Evolutionary conservation across 2,797 vertebrate species (phyloP), one percentile per base, ranked within the genome.

Genomic region (Podarcis siculus): DNA sequence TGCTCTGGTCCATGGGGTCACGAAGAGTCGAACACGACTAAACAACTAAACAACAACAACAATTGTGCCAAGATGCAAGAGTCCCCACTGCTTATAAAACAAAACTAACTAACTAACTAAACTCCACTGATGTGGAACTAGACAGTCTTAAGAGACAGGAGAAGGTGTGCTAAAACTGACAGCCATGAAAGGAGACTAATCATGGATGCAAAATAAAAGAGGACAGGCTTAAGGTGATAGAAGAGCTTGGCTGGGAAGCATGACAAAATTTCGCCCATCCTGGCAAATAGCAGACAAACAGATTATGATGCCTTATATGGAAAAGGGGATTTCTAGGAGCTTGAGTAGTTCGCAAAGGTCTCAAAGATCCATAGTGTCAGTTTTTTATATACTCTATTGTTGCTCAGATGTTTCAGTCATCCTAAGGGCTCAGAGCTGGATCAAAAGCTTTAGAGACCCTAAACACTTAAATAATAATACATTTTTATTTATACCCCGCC

Each of bases 121-220:
- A 25, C 81, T 58, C 32, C 25, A 49, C 66, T 82, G 61, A 87
- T 69, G 39, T 67, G 45, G 75, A 88, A 88, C 64, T 58, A 73
- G 64, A 78, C 35, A 37, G 73, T 78, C 42, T 78, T 77, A 69
- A 78, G 66, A 71, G 64, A 83, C 73, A 71, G 64, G n/a, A 67
- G 45, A 64, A 78, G 64, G 2, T 21, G 39, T 37, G 42, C 73
- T 83, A 37, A 78, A 87, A 37, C 19, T 83, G 61, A 81, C 67
- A 83, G 25, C 25, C 42, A 39, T 69, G 80, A 55, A 83, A 83
- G 72, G 64, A 55, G n/a, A 83, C 35, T 64, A 78, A 42, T 78
- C 73, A 88, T 71, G 77, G 73, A 78, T 83, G 37, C 25, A 37
- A 71, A 71, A 78, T 77, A 75, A 78, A 88, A 87, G 35, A 73